Base-by-base conservation (phyloP, 2,888 invertebrate genomes). In the Cetonia aurata region DNA sequence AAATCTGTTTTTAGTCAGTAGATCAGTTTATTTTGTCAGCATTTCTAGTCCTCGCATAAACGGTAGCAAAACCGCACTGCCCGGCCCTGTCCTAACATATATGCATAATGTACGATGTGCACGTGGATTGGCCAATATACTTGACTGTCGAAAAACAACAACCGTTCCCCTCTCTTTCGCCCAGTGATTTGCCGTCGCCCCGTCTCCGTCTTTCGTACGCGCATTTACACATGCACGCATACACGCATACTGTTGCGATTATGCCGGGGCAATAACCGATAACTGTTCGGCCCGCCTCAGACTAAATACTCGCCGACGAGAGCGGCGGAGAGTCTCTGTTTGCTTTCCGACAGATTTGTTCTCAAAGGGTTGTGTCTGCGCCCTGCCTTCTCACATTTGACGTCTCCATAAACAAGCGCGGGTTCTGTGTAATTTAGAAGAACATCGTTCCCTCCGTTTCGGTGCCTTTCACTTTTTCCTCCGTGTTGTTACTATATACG, bases 191-290 rank as follows among this genome's bases (percentile, higher is more conserved):
- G 3, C 19, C 19, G 6, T 17, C 17, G 9, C 8, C 37, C 12
- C 19, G 8, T 57, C 17, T 57, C 25, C 19, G 9, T 57, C 19
- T 10, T 41, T 42, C 19, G 37, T 41, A 57, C 42, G n/a, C 19
- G 57, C 42, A 19, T 3, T 19, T 42, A 6, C 13, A 55, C 55
- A 37, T 37, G 37, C 69, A 67, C 12, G 48, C 41, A 65, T 59
- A 66, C 67, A 60, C 55, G 57, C 42, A 42, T 57, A 57, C 62
- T 65, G 62, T 71, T 67, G 74, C 72, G 72, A 74, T 74, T 71
- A 65, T 68, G 66, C 67, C 48, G 69, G 74, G 74, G 72, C 74
- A 74, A 72, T 70, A 74, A 74, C 74, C 74, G 74, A 74, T 74
- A 74, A 59, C 50, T 52, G 52, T 65, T 53, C 71, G 55, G 57